Evolutionary conservation across 2,113 vertebrate genomes (phyloP).

Genomic region (Cheirogaleus medius): DNA sequence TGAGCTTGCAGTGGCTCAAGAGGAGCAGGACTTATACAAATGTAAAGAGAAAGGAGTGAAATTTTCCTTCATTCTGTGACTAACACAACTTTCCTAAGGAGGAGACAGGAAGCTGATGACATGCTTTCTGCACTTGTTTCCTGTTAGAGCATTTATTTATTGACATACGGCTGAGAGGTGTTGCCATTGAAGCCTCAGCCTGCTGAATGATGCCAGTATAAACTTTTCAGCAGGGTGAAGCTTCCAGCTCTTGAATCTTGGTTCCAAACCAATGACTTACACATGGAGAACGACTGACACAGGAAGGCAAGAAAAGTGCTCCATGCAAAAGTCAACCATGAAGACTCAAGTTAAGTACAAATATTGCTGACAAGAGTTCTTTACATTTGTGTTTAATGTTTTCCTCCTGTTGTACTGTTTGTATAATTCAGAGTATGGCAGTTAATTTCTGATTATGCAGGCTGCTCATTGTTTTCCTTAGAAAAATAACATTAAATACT

Average conservation of each 20-base stretch:
- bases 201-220: conserved; percentile 29
- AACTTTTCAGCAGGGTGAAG: conserved; percentile 5
- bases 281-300: conserved; percentile 7
- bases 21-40: neutral
- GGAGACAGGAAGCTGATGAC: conserved; percentile 3
- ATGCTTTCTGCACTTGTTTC: conserved; percentile 50
- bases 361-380: conserved; percentile 29
- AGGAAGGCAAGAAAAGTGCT: neutral
- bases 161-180: conserved; percentile 34
- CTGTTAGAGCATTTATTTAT: conserved; percentile 51
- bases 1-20: neutral
- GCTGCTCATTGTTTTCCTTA: conserved; percentile 43
- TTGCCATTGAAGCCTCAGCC: neutral
- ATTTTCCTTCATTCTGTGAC: conserved; percentile 32
- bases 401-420: conserved; percentile 40
- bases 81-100: conserved; percentile 48
- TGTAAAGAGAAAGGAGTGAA: neutral
- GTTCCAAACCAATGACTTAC: conserved; percentile 36
- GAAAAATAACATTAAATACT: conserved; percentile 59
- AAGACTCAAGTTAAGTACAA: conserved; percentile 38
- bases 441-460: conserved; percentile 40
- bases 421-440: neutral
- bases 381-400: conserved; percentile 47
- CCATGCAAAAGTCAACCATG: conserved; percentile 1
- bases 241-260: conserved; percentile 49